A percentile compares a stretch with the other conserved stretches of the same genome.
These are phyloP conservation scores for Halocynthia roretzi DNA, from an alignment of 23 tunicate genomes.

Conservation along the genomic window DNA sequence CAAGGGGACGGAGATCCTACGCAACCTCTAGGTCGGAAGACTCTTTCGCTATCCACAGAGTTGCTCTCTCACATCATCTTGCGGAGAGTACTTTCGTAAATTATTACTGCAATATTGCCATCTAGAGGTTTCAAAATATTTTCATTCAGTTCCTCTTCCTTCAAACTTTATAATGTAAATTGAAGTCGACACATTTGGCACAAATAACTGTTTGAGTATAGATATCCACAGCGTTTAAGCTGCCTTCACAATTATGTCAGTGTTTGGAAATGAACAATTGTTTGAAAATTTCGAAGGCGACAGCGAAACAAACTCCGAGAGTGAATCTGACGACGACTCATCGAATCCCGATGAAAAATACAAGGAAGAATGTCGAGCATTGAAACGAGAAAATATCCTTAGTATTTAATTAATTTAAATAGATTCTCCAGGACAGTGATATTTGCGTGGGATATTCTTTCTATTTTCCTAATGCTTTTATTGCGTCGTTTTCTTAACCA, in stretches of 20 bases:
- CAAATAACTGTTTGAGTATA: too few relatives aligned
- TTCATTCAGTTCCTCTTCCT: too few relatives aligned
- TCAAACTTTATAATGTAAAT: too few relatives aligned
- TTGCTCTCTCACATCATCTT: too few relatives aligned
- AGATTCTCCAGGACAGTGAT: not conserved
- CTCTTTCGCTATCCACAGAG: too few relatives aligned
- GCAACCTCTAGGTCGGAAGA: too few relatives aligned
- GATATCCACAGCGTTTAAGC: too few relatives aligned
- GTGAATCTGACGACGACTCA: not conserved
- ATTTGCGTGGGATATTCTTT: not conserved
- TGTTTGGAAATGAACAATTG: slow-evolving; percentile 10
- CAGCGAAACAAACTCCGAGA: not conserved
- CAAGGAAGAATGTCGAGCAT: slow-evolving; percentile 7
- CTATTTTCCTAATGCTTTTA: not conserved
- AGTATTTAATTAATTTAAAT: not conserved
- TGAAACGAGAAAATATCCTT: slow-evolving; percentile 20
- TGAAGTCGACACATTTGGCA: too few relatives aligned
- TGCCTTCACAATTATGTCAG: not conserved
- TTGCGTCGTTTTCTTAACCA: not conserved
- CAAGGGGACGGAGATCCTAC: too few relatives aligned
- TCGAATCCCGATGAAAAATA: not conserved
- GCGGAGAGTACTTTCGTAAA: too few relatives aligned
- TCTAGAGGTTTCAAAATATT: too few relatives aligned
- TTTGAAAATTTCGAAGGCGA: slow-evolving; percentile 19
- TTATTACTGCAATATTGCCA: too few relatives aligned